Conservation (phyloP, 2,797 vertebrate genomes). For the Xyrichtys novacula region DNA sequence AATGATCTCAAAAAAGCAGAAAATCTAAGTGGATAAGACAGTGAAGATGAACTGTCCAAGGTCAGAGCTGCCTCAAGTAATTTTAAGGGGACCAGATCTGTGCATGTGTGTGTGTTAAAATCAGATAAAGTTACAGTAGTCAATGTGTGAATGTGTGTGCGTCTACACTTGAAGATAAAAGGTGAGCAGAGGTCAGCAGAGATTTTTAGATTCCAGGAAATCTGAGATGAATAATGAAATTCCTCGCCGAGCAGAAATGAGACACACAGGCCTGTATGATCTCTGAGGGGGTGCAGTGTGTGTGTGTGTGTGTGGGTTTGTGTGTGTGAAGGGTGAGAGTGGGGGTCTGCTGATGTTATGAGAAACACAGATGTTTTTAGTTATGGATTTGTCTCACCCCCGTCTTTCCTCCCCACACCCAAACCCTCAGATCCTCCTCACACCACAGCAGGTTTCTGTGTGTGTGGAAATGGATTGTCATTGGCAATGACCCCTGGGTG, state of each 20-base stretch:
- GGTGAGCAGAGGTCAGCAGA: constrained; percentile 64
- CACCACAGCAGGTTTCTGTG: constrained; percentile 72
- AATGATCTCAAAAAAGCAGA: constrained; percentile 17
- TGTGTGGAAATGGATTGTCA: constrained; percentile 77
- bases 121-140: background rate
- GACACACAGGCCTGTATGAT: constrained; percentile 45
- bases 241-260: constrained; percentile 71
- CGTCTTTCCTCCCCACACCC: constrained; percentile 80
- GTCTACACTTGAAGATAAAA: constrained; percentile 58
- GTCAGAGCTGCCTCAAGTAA: constrained; percentile 14
- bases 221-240: constrained; percentile 77
- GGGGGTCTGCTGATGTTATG: constrained; percentile 80
- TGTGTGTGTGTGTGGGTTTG: constrained; percentile 4
- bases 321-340: constrained; percentile 9
- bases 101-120: constrained; percentile 8
- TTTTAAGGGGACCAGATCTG: constrained; percentile 4
- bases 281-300: constrained; percentile 42
- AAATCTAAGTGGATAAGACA: background rate
- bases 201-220: constrained; percentile 68
- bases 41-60: constrained; percentile 2
- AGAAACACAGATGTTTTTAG: constrained; percentile 93
- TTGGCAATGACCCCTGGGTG: constrained; percentile 88
- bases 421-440: constrained; percentile 89
- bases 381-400: constrained; percentile 90
- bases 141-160: constrained; percentile 17